Evolutionary conservation across 2,888 invertebrate genomes (phyloP), one percentile per base, ranked within the genome.

Genomic region (Onchidella celtica): DNA sequence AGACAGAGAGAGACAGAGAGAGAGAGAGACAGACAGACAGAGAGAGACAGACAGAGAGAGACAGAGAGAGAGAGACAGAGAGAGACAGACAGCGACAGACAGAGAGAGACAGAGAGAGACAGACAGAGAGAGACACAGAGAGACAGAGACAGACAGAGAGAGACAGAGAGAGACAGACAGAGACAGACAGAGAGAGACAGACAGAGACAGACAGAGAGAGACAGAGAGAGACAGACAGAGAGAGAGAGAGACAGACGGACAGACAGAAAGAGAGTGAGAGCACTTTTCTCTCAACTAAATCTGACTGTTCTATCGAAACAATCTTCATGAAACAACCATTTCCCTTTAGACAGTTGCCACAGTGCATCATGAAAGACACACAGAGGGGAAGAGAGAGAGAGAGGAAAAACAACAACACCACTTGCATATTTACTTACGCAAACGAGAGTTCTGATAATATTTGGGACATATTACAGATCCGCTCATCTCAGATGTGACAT

Each of bases 211-310:
- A 68, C 34, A 68, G 24, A 24, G 38, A 68, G 32, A 68, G 68
- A 24, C 29, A 68, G 68, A 68, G 32, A 24, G 38, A 68, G 32
- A 68, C n/a, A n/a, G n/a, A n/a, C n/a, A n/a, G n/a, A n/a, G n/a
- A n/a, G n/a, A n/a, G n/a, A n/a, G n/a, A n/a, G n/a, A n/a, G n/a
- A n/a, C n/a, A n/a, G n/a, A n/a, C n/a, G n/a, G n/a, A n/a, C n/a
- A n/a, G n/a, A n/a, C n/a, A n/a, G n/a, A n/a, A n/a, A n/a, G n/a
- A n/a, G n/a, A n/a, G n/a, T n/a, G n/a, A n/a, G n/a, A n/a, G n/a
- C n/a, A n/a, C n/a, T n/a, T n/a, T n/a, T n/a, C n/a, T n/a, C n/a
- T n/a, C n/a, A n/a, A n/a, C n/a, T n/a, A n/a, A n/a, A n/a, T n/a
- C n/a, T n/a, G n/a, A n/a, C n/a, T n/a, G n/a, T n/a, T n/a, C n/a